phyloP scores from a whole-genome alignment of 2,113 vertebrate species.

The Mobula birostris region DNA sequence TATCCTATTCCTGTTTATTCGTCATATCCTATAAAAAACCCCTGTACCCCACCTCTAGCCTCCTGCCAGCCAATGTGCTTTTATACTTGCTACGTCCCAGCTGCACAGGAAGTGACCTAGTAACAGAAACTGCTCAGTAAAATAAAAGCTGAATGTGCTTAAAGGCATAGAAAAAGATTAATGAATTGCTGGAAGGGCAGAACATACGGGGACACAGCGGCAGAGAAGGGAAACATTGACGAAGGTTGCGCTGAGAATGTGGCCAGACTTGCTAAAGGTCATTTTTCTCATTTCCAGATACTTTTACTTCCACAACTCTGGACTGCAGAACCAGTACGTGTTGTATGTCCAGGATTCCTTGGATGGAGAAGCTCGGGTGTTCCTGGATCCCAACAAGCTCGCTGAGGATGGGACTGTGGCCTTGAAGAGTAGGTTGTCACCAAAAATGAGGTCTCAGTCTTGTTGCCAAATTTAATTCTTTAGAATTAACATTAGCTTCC shows the following conservation, averaged over 20 bases:
- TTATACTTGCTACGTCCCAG: too few relatives aligned
- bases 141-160: too few relatives aligned
- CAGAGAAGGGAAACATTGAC: neutral
- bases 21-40: too few relatives aligned
- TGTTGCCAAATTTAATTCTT: neutral
- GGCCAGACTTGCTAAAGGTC: neutral
- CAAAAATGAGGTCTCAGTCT: neutral
- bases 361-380: conserved; percentile 48
- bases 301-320: conserved; percentile 63
- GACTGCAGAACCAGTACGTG: conserved; percentile 63
- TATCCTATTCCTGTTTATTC: too few relatives aligned
- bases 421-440: conserved; percentile 53
- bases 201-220: neutral
- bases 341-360: conserved; percentile 61
- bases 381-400: conserved; percentile 62
- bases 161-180: too few relatives aligned
- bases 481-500: too few relatives aligned
- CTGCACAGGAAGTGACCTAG: too few relatives aligned
- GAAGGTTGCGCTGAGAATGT: neutral
- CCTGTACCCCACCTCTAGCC: too few relatives aligned
- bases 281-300: conserved; percentile 48
- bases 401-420: conserved; percentile 64
- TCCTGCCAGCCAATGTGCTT: too few relatives aligned
- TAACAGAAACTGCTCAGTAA: too few relatives aligned
- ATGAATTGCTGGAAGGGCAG: too few relatives aligned